Conservation (phyloP, 2,113 vertebrate species). For the Pandion haliaetus region DNA sequence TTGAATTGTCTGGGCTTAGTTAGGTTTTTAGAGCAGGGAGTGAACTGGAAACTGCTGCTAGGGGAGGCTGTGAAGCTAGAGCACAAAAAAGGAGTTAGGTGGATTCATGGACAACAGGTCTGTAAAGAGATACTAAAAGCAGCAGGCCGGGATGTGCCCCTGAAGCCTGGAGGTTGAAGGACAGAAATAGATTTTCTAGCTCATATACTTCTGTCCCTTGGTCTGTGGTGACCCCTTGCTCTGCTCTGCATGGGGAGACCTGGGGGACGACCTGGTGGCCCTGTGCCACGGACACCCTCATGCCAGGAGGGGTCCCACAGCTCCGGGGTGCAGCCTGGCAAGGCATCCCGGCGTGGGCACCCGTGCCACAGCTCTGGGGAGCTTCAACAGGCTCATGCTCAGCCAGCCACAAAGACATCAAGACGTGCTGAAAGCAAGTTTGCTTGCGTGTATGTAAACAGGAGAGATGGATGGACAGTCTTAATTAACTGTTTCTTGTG, state of each 20-base stretch:
- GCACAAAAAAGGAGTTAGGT: neutral
- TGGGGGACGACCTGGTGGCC: too few relatives aligned
- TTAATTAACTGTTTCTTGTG: slow-evolving; percentile 65
- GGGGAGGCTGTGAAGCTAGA: neutral
- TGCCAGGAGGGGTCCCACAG: neutral
- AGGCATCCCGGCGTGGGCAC: fast-evolving
- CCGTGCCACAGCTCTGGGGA: fast-evolving
- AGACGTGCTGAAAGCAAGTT: neutral
- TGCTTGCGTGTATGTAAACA: neutral
- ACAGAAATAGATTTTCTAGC: neutral
- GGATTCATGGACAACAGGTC: neutral
- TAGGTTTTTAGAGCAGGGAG: fast-evolving
- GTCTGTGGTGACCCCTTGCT: neutral
- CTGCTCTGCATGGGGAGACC: neutral
- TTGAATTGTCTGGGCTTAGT: neutral
- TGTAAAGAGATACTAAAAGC: neutral
- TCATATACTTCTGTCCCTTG: neutral
- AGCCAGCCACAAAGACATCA: fast-evolving
- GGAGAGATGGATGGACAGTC: slow-evolving; percentile 13
- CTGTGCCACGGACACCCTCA: fast-evolving
- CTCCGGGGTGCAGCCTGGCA: neutral
- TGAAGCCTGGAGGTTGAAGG: neutral
- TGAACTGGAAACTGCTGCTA: neutral
- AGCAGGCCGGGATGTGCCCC: neutral
- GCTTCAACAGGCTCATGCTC: neutral